These are phyloP conservation scores for Globodera ellingtonae DNA, from an alignment of 1,140 invertebrate species.

Conservation along the genomic window DNA sequence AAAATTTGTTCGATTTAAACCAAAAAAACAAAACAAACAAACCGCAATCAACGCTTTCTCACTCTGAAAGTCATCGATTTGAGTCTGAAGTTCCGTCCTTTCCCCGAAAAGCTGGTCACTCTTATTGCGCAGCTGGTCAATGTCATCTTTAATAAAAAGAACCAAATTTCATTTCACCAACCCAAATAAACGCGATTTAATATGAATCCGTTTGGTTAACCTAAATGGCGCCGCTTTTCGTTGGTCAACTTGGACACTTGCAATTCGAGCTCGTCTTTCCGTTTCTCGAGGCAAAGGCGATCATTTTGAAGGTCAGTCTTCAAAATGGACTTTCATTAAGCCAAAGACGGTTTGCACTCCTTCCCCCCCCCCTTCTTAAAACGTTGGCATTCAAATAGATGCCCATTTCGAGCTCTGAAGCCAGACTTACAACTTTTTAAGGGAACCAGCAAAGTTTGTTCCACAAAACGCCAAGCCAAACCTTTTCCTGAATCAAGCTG, in stretches of 20 bases:
- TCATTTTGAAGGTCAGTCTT: constrained; percentile 29
- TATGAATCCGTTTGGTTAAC: background rate
- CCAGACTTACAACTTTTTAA: background rate
- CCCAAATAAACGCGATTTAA: constrained; percentile 8
- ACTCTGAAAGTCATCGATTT: constrained; percentile 36
- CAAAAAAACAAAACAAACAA: background rate
- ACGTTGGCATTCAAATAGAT: background rate
- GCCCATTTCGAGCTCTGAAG: too few species aligned
- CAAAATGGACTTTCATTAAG: background rate
- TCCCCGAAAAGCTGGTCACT: constrained; percentile 3
- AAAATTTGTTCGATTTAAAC: constrained; percentile 1
- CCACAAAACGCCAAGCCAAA: background rate
- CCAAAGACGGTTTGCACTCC: background rate
- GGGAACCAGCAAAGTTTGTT: background rate
- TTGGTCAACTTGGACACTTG: constrained; percentile 25
- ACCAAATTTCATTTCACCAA: background rate
- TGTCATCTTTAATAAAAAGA: constrained; percentile 16
- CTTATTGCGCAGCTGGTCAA: constrained; percentile 7
- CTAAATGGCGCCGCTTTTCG: constrained; percentile 25
- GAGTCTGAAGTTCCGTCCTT: constrained; percentile 14
- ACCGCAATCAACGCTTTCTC: constrained; percentile 31
- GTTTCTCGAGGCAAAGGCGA: constrained; percentile 16
- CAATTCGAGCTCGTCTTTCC: constrained; percentile 22
- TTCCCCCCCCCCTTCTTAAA: too few species aligned
- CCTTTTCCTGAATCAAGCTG: constrained; percentile 26